These are phyloP conservation scores for Heliornis fulica DNA, from an alignment of 2,113 vertebrate species.

Conservation along the genomic window DNA sequence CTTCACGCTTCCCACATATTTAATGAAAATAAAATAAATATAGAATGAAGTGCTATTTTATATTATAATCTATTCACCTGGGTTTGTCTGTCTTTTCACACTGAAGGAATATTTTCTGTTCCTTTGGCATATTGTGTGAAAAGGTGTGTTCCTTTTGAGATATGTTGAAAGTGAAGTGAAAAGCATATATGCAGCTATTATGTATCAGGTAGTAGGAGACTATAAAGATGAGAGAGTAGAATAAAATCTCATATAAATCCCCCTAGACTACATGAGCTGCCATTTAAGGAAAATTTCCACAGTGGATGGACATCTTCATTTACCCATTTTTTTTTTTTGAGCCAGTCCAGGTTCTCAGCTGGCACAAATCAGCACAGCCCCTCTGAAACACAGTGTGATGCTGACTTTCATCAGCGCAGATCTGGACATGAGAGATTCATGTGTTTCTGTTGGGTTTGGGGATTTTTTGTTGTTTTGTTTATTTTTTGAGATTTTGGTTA, in stretches of 20 bases:
- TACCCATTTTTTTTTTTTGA: not conserved
- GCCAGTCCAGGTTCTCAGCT: not conserved
- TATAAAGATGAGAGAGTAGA: not conserved
- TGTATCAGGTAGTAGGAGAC: conserved; percentile 11
- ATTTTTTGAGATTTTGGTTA: too few relatives aligned
- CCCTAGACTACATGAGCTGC: not conserved
- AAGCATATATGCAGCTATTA: not conserved
- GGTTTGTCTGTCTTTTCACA: not conserved
- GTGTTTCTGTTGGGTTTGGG: not conserved
- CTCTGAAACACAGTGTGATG: not conserved
- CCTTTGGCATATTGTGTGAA: not conserved
- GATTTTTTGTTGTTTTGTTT: not conserved
- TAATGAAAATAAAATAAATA: not conserved
- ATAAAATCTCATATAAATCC: conserved; percentile 4
- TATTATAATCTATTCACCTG: not conserved
- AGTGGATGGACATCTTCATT: not conserved
- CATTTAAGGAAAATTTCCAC: not conserved
- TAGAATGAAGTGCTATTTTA: not conserved
- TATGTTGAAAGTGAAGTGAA: conserved; percentile 36
- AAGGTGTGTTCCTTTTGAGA: not conserved
- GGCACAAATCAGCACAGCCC: not conserved
- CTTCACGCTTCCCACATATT: not conserved
- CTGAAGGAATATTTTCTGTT: not conserved
- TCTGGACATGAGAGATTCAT: not conserved
- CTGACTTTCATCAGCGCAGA: not conserved